These are phyloP conservation scores for Rhinogobio ventralis DNA, from an alignment of 2,797 vertebrate species.

Conservation along the genomic window DNA sequence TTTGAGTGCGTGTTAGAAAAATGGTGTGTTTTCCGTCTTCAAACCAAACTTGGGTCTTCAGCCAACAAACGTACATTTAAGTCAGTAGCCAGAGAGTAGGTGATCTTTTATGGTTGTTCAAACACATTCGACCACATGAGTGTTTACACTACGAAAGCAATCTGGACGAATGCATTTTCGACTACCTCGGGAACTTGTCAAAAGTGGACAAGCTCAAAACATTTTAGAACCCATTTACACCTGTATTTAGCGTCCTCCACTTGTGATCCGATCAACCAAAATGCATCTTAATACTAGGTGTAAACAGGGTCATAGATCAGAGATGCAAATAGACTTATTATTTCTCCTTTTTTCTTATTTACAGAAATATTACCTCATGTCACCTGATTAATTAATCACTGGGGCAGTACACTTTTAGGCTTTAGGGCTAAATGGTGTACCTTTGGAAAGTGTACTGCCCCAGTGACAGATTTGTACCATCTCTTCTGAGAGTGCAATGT, in stretches of 20 bases:
- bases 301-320: background rate
- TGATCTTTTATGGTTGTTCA: background rate
- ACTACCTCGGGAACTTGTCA: no score
- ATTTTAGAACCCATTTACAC: no score
- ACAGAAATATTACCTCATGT: constrained; percentile 18
- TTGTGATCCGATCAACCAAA: no score
- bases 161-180: no score
- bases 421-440: background rate
- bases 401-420: background rate
- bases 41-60: background rate
- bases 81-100: background rate
- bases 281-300: no score
- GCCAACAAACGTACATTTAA: background rate
- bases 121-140: background rate
- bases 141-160: no score
- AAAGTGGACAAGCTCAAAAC: no score
- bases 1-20: no score
- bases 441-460: background rate
- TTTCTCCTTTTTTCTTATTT: constrained; percentile 1
- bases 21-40: no score
- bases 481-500: background rate
- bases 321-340: background rate
- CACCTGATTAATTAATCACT: no score
- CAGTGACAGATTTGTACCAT: background rate
- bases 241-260: no score